A percentile compares a stretch with the other conserved stretches of the same genome.
Conservation (phyloP, 2,113 vertebrate genomes). For the Melozone crissalis region DNA sequence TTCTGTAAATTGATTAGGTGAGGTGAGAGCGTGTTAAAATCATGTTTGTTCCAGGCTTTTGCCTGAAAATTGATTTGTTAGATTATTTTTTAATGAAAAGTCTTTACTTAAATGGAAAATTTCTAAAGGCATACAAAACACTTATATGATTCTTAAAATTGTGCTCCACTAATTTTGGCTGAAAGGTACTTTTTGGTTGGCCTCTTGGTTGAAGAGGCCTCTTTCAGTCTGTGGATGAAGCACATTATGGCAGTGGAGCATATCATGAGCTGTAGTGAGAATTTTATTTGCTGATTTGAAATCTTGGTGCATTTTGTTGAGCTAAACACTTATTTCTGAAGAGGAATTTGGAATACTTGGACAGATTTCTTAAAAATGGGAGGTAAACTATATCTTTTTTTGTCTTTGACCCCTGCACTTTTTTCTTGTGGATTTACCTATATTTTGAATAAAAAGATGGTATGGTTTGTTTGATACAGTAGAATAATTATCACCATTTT, state of each 20-base stretch:
- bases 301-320: background rate
- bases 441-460: background rate
- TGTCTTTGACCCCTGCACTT: background rate
- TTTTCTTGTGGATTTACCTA: background rate
- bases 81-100: background rate
- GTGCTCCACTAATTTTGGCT: background rate
- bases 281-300: background rate
- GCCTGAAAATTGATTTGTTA: background rate
- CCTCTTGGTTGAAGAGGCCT: background rate
- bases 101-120: background rate
- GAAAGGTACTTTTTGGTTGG: rapidly evolving
- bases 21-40: background rate
- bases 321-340: background rate
- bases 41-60: background rate
- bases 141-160: background rate
- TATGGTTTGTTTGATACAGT: background rate
- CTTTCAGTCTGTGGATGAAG: background rate
- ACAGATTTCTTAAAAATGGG: background rate
- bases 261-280: background rate
- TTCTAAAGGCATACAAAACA: background rate
- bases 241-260: background rate
- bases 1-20: background rate
- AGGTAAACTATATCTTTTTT: background rate
- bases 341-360: background rate
- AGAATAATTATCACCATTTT: background rate